Evolutionary conservation across 2,888 invertebrate genomes (phyloP).

Genomic region (Lycocerus yunnanus): DNA sequence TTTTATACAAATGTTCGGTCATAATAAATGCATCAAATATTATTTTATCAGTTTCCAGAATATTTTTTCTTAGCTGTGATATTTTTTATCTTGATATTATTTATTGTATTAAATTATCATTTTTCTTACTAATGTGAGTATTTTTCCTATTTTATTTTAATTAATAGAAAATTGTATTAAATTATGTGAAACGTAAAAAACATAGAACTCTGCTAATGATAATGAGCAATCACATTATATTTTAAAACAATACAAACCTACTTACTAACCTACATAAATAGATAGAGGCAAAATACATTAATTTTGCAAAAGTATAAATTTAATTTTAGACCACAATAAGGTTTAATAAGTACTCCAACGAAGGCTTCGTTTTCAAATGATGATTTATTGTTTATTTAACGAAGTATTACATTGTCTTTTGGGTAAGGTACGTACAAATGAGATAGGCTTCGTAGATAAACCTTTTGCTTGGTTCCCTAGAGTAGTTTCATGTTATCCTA

Average conservation of each 20-base stretch:
- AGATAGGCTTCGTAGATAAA: background rate
- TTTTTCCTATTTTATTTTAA: background rate
- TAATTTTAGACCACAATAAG: background rate
- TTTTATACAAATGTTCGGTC: too few species aligned
- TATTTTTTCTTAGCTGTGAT: background rate
- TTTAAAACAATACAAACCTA: background rate
- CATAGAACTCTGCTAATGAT: background rate
- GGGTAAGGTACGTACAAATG: background rate
- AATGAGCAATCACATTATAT: background rate
- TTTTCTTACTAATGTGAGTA: too few species aligned
- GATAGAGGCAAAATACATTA: background rate
- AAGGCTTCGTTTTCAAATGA: background rate
- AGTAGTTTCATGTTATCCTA: background rate
- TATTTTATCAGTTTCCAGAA: background rate
- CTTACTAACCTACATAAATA: background rate
- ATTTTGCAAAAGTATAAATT: background rate
- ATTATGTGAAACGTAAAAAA: background rate
- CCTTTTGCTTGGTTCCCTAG: background rate
- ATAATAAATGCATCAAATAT: too few species aligned
- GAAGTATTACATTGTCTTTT: background rate
- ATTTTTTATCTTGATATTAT: too few species aligned
- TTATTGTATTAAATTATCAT: too few species aligned
- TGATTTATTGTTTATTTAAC: background rate
- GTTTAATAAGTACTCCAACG: background rate
- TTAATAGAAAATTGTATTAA: background rate